These are phyloP conservation scores for Cariama cristata DNA, from an alignment of 2,113 vertebrate genomes.

Conservation along the genomic window DNA sequence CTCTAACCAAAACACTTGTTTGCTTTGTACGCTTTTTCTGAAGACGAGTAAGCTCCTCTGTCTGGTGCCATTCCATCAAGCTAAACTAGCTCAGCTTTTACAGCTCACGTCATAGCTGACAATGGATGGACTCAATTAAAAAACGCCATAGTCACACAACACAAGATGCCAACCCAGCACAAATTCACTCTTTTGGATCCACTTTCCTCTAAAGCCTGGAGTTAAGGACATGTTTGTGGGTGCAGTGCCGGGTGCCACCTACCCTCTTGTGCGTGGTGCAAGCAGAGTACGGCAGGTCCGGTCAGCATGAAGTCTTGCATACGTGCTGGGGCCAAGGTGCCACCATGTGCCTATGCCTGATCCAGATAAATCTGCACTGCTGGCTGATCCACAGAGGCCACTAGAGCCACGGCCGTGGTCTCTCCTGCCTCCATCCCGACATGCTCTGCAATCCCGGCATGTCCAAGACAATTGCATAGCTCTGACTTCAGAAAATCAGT, in stretches of 20 bases:
- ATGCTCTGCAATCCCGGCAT: not conserved
- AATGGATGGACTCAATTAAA: not conserved
- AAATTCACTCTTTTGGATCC: not conserved
- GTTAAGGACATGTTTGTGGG: not conserved
- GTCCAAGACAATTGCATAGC: not conserved
- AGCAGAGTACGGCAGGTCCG: not conserved
- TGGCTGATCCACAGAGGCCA: not conserved
- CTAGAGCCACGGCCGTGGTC: not conserved
- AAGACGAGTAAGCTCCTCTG: not conserved
- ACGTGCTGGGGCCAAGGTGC: not conserved
- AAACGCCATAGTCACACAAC: not conserved
- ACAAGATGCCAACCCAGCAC: not conserved
- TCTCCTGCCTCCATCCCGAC: not conserved
- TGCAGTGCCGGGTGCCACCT: not conserved
- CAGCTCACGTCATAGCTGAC: not conserved
- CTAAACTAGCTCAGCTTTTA: not conserved
- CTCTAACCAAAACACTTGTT: not conserved
- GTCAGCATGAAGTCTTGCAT: not conserved
- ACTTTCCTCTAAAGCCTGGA: not conserved
- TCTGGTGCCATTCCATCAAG: not conserved
- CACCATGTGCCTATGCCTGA: not conserved
- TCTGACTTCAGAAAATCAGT: not conserved
- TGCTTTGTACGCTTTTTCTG: not conserved
- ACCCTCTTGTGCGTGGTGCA: fast-evolving
- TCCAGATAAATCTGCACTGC: not conserved